Evolutionary conservation across 2,113 vertebrate species (phyloP), one percentile per base, ranked within the genome.

Genomic region (Gopherus flavomarginatus): DNA sequence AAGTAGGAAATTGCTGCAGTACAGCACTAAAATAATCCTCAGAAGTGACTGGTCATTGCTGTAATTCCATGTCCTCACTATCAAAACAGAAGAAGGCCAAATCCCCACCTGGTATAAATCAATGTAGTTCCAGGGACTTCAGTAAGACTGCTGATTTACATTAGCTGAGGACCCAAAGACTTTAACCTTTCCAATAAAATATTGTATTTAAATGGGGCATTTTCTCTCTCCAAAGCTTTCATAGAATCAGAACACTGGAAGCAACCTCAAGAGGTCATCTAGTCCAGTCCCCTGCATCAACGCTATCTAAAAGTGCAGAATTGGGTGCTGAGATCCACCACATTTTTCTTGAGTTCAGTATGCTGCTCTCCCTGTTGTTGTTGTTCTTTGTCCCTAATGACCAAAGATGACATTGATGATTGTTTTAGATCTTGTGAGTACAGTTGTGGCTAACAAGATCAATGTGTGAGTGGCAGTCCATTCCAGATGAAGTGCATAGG

Each of bases 11-110:
- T 50, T 10, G 90, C 52, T 85, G 26, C n/a, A 89, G 49, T 9
- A 87, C n/a, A 91, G 88, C 95, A 93, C 62, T 84, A 79, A 86
- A 17, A 13, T 81, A 93, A 93, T 52, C 3, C 87, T 89, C 87
- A 94, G 4, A 47, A 42, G 49, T 94, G 52, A 44, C 38, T 88
- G 80, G 84, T 85, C 91, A 65, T 87, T n/a, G 38, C 38, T 13
- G 82, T 11, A 96, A 16, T 19, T 83, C 9, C 72, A 87, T 81
- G 62, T 53, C 80, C 72, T 53, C 90, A 11, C 29, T 88, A 35
- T 13, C 42, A 85, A 87, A 85, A 81, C 8, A 90, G 49, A 62
- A 54, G 47, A 27, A 27, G 56, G 24, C 56, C 26, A 57, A 57
- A 57, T 57, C 26, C 83, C 85, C 27, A 13, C 29, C 42, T 13